Percentiles rank a stretch among this genome's conserved stretches.
Conservation (phyloP, 2,888 invertebrate genomes). For the Leptarthrus brevirostris region DNA sequence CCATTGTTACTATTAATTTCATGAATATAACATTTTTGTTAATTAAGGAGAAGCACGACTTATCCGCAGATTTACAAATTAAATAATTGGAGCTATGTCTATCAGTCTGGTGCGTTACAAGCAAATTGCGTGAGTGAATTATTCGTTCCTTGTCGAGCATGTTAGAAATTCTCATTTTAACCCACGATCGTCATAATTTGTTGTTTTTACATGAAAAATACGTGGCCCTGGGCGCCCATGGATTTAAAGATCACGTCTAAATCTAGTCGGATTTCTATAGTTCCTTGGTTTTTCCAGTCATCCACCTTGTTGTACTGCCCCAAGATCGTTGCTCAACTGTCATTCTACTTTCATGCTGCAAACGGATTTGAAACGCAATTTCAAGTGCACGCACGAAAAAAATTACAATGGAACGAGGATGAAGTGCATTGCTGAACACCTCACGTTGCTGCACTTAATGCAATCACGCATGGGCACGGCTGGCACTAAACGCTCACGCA, state of each 20-base stretch:
- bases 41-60: conserved; percentile 10
- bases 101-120: conserved; percentile 25
- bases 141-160: conserved; percentile 16
- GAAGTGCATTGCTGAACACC: conserved; percentile 5
- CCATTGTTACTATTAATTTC: conserved; percentile 38
- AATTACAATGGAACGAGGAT: conserved; percentile 8
- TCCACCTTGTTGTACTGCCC: background rate
- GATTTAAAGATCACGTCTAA: background rate
- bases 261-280: background rate
- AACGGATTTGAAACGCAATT: conserved; percentile 33
- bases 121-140: conserved; percentile 43
- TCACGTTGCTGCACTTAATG: conserved; percentile 50
- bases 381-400: conserved; percentile 27
- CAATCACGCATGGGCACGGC: conserved; percentile 49
- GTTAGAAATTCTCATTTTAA: conserved; percentile 18
- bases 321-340: conserved; percentile 17
- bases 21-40: conserved; percentile 42
- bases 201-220: background rate
- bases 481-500: conserved; percentile 39
- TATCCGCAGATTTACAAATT: conserved; percentile 9
- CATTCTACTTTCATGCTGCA: conserved; percentile 27
- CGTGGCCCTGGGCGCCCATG: background rate
- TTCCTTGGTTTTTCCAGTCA: background rate
- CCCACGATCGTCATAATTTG: conserved; percentile 32
- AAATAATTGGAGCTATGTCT: background rate